phyloP scores from a whole-genome alignment of 2,113 vertebrate genomes.

The Alces alces region DNA sequence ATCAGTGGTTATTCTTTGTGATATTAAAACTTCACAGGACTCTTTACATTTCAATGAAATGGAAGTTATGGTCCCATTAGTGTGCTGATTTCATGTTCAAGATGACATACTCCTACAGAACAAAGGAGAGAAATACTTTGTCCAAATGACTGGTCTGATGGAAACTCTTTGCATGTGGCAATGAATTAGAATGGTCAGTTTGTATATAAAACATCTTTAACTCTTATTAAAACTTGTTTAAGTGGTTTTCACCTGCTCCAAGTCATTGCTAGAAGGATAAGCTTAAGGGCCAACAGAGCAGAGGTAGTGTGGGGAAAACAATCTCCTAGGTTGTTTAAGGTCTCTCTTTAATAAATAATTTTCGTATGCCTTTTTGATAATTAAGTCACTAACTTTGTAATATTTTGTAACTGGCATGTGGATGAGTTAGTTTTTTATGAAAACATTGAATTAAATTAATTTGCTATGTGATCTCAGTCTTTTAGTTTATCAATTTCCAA shows the following conservation, averaged over 20 bases:
- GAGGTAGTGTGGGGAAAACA: neutral
- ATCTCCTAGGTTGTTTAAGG: fast-evolving
- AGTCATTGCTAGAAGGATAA: neutral
- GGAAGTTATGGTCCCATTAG: neutral
- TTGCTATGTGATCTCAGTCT: neutral
- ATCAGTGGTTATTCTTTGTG: neutral
- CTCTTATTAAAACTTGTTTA: neutral
- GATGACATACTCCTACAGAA: neutral
- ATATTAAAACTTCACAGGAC: neutral
- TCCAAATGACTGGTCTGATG: neutral
- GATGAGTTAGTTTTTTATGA: neutral
- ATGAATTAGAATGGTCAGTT: neutral
- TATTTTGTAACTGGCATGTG: neutral
- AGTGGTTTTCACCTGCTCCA: neutral
- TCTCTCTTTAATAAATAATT: neutral
- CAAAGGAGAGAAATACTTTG: neutral
- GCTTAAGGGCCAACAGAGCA: neutral
- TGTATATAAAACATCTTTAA: neutral
- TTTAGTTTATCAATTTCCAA: neutral
- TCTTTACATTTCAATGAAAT: neutral
- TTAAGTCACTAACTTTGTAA: neutral
- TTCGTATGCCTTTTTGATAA: neutral
- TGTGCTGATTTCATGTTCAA: neutral
- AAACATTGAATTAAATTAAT: neutral
- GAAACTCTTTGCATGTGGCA: neutral